Conservation (phyloP, 2,113 vertebrate species). For the Furnarius figulus region DNA sequence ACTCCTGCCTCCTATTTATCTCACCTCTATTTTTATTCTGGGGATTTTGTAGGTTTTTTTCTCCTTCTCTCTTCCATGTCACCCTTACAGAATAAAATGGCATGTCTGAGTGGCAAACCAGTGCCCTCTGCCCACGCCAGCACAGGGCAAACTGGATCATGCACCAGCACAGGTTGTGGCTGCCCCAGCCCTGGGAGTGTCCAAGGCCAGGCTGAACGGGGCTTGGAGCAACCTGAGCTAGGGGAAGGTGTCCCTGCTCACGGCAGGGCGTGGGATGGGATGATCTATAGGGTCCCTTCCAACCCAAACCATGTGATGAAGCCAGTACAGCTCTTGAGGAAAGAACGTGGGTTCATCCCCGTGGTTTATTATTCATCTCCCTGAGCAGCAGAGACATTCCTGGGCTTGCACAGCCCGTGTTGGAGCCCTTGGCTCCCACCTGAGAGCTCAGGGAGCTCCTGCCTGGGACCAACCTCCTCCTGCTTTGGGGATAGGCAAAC, state of each 20-base stretch:
- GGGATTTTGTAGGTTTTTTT: background rate
- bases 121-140: background rate
- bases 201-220: background rate
- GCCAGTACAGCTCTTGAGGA: background rate
- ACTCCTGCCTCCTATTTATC: background rate
- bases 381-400: background rate
- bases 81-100: background rate
- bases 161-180: background rate
- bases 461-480: background rate
- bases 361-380: background rate
- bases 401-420: background rate
- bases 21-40: background rate
- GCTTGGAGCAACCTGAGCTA: background rate
- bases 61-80: background rate
- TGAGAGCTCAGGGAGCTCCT: background rate
- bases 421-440: background rate
- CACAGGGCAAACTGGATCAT: background rate
- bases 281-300: background rate
- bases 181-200: background rate
- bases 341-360: background rate
- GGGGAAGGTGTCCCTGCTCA: background rate
- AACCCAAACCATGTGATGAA: accelerated
- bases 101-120: background rate
- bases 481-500: background rate
- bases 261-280: background rate